phyloP scores from a whole-genome alignment of 2,113 vertebrate species.

The Tinamus guttatus region DNA sequence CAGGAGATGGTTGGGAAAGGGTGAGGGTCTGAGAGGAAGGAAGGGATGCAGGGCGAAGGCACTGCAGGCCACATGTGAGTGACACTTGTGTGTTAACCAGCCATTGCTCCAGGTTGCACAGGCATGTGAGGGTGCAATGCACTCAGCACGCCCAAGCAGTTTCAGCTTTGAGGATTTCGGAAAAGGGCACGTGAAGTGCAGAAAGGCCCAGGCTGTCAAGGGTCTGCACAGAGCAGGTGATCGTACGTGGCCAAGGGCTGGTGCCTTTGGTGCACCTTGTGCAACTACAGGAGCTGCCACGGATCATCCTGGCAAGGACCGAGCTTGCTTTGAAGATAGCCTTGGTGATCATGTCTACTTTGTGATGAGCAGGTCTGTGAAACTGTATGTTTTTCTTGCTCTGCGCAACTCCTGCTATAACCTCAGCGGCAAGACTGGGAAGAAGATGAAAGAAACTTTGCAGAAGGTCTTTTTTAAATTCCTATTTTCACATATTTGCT shows the following conservation, averaged over 20 bases:
- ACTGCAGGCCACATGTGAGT: fast-evolving
- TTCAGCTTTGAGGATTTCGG: neutral
- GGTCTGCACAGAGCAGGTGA: neutral
- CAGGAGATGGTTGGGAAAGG: fast-evolving
- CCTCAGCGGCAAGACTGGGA: neutral
- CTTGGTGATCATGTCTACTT: neutral
- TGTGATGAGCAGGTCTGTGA: neutral
- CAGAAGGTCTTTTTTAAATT: neutral
- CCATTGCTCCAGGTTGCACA: neutral
- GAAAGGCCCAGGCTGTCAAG: neutral
- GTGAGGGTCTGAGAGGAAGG: neutral
- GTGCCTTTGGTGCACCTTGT: neutral
- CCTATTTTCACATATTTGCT: neutral
- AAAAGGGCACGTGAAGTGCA: neutral
- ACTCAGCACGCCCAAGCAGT: neutral
- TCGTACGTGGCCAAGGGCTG: neutral
- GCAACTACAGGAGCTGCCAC: neutral
- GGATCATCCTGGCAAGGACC: neutral
- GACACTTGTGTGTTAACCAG: neutral
- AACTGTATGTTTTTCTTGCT: neutral
- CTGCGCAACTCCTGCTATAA: neutral
- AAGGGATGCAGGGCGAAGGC: neutral
- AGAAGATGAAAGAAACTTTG: neutral
- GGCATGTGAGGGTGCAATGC: fast-evolving
- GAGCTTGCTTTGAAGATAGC: too few species aligned